Percentiles rank a stretch among this genome's conserved stretches.
Evolutionary conservation across 2,113 vertebrate genomes (phyloP).

Genomic region (Bostrychus sinensis): DNA sequence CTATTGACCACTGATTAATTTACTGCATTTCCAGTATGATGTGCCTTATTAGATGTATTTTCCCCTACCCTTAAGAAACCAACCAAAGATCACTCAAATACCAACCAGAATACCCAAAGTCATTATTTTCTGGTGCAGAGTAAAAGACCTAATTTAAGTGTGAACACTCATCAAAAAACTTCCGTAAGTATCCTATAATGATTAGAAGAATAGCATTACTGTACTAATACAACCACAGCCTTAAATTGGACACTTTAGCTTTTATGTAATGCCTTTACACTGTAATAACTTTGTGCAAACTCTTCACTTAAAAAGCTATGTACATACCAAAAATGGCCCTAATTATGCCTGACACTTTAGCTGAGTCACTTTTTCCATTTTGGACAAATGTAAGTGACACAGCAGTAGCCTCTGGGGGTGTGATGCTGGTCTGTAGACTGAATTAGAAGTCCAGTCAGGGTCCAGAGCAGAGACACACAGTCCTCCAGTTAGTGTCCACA

Average conservation of each 20-base stretch:
- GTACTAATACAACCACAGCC: no score
- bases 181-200: no score
- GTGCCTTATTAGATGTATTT: no score
- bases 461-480: conserved; percentile 52
- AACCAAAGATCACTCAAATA: no score
- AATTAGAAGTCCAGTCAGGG: conserved; percentile 62
- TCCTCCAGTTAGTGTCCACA: conserved; percentile 41
- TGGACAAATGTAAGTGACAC: conserved; percentile 25
- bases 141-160: neutral
- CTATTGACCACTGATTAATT: no score
- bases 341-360: conserved; percentile 4
- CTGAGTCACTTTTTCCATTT: conserved; percentile 1
- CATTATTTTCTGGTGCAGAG: neutral
- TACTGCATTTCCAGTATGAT: no score
- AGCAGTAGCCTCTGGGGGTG: conserved; percentile 19
- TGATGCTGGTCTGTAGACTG: conserved; percentile 33
- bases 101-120: no score
- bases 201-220: no score
- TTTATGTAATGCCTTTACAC: no score
- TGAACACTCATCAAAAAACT: neutral
- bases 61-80: no score
- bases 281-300: no score
- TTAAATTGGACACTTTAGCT: no score
- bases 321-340: neutral
- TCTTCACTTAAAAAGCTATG: neutral